These are phyloP conservation scores for Pogonocherus hispidulus DNA, from an alignment of 2,888 invertebrate genomes.

Conservation along the genomic window DNA sequence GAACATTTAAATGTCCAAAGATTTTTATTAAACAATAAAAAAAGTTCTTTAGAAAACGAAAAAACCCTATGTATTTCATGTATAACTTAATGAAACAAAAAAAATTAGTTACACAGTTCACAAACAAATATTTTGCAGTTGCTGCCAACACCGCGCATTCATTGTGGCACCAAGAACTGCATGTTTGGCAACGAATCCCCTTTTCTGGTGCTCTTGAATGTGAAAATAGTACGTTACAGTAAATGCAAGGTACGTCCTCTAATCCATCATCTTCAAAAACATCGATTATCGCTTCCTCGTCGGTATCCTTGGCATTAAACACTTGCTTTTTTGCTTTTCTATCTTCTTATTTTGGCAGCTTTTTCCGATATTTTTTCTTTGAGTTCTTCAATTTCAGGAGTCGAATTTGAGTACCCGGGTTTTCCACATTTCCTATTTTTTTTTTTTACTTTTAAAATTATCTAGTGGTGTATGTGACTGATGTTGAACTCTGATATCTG, in stretches of 20 bases:
- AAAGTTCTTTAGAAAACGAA: no score
- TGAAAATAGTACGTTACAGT: conserved; percentile 28
- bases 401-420: conserved; percentile 7
- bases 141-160: conserved; percentile 12
- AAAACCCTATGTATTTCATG: no score
- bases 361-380: background rate
- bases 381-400: conserved; percentile 21
- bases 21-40: no score
- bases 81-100: background rate
- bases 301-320: background rate
- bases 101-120: conserved; percentile 5
- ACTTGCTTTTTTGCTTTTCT: conserved; percentile 15
- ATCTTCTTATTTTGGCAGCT: background rate
- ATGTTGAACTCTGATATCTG: no score
- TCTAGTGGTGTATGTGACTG: no score
- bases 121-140: conserved; percentile 12
- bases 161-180: conserved; percentile 11
- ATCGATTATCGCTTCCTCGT: background rate
- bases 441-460: no score
- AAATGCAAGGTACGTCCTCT: conserved; percentile 15
- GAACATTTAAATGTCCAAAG: no score
- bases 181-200: conserved; percentile 23
- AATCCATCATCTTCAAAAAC: conserved; percentile 5
- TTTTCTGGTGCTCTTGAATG: conserved; percentile 12
- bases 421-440: background rate